Percentiles rank a stretch among this genome's conserved stretches.
Conservation (phyloP, 2,888 invertebrate species). For the Lumbricus terrestris region DNA sequence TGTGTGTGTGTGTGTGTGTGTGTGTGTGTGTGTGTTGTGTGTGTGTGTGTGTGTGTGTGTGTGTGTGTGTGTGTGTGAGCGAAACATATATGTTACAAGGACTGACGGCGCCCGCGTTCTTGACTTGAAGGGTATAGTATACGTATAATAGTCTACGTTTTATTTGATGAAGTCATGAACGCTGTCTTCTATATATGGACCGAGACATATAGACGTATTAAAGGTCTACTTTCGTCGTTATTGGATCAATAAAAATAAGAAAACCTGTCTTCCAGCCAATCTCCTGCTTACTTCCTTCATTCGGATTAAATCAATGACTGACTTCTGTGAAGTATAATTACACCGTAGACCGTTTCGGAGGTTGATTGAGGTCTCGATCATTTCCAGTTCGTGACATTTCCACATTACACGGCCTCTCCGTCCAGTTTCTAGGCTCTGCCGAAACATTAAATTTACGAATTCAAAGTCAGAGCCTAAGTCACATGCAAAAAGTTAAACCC, state of each 20-base stretch:
- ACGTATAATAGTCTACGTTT: background rate
- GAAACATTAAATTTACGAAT: background rate
- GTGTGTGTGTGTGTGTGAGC: no score
- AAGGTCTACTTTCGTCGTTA: background rate
- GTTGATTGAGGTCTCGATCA: background rate
- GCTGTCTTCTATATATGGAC: background rate
- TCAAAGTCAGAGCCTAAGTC: background rate
- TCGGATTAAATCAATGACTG: background rate
- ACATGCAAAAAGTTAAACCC: background rate
- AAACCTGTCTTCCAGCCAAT: background rate
- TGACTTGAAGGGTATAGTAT: background rate
- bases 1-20: no score
- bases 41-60: no score
- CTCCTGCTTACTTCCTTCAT: background rate
- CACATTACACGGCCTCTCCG: background rate
- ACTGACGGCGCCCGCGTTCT: background rate
- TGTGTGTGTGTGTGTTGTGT: no score
- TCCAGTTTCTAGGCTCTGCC: background rate
- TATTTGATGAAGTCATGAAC: background rate
- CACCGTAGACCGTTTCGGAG: background rate
- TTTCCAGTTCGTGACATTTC: background rate
- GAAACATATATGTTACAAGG: background rate
- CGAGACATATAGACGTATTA: no score
- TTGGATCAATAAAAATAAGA: background rate
- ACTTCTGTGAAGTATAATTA: background rate